These are phyloP conservation scores for Achlya flavicornis DNA, from an alignment of 2,888 invertebrate species.

Conservation along the genomic window DNA sequence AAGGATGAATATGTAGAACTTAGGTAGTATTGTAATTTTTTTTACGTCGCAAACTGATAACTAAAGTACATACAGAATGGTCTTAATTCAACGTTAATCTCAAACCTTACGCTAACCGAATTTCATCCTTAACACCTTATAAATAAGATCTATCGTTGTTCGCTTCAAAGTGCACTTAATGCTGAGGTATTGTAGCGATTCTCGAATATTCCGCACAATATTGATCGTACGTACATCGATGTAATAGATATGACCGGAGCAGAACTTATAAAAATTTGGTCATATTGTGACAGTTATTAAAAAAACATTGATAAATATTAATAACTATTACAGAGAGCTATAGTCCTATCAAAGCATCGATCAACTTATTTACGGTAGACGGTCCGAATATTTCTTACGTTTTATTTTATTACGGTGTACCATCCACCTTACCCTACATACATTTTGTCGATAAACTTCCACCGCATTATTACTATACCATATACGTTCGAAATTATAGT, in stretches of 20 bases:
- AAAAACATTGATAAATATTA: no score
- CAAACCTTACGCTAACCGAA: conserved; percentile 26
- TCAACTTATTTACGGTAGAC: not conserved
- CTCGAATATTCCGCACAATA: conserved; percentile 6
- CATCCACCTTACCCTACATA: not conserved
- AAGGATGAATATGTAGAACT: not conserved
- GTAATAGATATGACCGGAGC: not conserved
- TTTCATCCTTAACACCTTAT: conserved; percentile 32
- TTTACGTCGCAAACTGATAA: no score
- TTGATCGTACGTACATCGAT: not conserved
- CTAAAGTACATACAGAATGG: not conserved
- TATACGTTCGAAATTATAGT: not conserved
- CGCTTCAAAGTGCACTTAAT: conserved; percentile 51
- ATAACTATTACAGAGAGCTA: no score
- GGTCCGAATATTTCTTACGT: no score
- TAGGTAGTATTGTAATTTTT: not conserved
- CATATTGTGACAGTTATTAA: no score
- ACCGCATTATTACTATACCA: not conserved
- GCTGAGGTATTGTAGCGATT: conserved; percentile 12
- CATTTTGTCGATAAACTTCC: not conserved
- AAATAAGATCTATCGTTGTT: conserved; percentile 51
- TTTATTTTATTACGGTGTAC: no score
- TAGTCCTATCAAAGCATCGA: not conserved
- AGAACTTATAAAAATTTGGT: no score
- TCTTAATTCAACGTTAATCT: conserved; percentile 9